phyloP scores from a whole-genome alignment of 1,140 invertebrate species.

The Panagrolaimus sp. region DNA sequence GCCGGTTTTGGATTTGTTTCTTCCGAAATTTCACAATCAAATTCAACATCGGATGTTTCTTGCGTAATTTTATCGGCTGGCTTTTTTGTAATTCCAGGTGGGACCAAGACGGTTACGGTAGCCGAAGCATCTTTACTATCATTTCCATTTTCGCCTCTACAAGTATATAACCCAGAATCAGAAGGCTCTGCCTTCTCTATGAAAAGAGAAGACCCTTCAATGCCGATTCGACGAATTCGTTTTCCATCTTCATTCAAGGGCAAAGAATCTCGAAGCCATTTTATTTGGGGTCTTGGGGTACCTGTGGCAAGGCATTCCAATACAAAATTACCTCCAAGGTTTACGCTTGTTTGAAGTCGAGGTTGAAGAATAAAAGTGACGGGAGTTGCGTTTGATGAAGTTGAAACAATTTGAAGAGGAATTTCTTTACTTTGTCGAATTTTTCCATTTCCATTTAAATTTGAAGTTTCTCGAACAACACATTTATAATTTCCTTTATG shows the following conservation, averaged over 20 bases:
- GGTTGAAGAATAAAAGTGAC: conserved; percentile 42
- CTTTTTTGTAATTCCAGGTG: conserved; percentile 71
- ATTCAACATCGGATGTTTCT: conserved; percentile 74
- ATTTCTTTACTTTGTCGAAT: conserved; percentile 14
- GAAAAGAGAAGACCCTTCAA: conserved; percentile 36
- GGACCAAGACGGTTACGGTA: conserved; percentile 73
- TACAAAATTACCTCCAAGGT: conserved; percentile 32
- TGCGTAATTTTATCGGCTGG: conserved; percentile 71
- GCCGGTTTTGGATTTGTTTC: conserved; percentile 74
- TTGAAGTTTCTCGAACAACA: conserved; percentile 31
- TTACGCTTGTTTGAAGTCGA: conserved; percentile 30
- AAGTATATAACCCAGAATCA: conserved; percentile 84
- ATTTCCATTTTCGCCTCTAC: conserved; percentile 78
- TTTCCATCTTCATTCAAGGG: conserved; percentile 66
- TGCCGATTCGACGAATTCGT: conserved; percentile 34
- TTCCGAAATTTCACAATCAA: conserved; percentile 66
- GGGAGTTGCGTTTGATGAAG: conserved; percentile 25
- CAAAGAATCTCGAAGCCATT: conserved; percentile 87
- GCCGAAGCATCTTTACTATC: conserved; percentile 81
- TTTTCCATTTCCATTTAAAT: conserved; percentile 15
- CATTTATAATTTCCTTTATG: conserved; percentile 40
- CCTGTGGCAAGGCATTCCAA: conserved; percentile 73
- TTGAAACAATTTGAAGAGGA: background rate
- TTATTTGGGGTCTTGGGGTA: conserved; percentile 72
- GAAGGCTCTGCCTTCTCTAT: conserved; percentile 28